Evolutionary conservation across 2,113 vertebrate genomes (phyloP).

Genomic region (Sander vitreus): DNA sequence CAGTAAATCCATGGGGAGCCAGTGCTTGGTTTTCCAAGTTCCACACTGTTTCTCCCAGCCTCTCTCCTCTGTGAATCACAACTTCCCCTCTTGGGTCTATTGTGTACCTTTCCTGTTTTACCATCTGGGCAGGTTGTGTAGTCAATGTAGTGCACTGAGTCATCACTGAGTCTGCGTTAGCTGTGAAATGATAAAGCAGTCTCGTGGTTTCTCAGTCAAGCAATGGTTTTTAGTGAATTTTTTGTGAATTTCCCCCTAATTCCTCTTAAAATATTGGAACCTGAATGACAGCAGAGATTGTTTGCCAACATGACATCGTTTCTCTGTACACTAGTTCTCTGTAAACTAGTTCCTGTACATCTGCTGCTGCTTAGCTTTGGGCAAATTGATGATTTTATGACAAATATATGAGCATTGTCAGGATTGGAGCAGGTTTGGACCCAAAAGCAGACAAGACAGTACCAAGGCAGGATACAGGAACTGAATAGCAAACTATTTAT

Average conservation of each 20-base stretch:
- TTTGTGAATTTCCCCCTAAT: background rate
- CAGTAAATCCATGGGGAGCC: slow-evolving; percentile 22
- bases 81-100: slow-evolving; percentile 48
- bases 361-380: background rate
- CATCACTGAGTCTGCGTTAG: slow-evolving; percentile 37
- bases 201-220: slow-evolving; percentile 28
- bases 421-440: too few species aligned
- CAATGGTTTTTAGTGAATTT: background rate
- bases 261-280: background rate
- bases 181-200: slow-evolving; percentile 19
- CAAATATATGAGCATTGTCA: background rate
- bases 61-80: slow-evolving; percentile 36
- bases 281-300: background rate
- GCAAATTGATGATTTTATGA: background rate
- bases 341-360: slow-evolving; percentile 8
- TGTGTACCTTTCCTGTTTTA: slow-evolving; percentile 63
- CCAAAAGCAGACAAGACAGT: too few species aligned
- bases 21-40: slow-evolving; percentile 15
- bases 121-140: slow-evolving; percentile 73
- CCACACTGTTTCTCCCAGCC: slow-evolving; percentile 16
- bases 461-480: too few species aligned
- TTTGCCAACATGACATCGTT: background rate
- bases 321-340: background rate
- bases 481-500: too few species aligned
- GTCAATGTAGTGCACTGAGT: slow-evolving; percentile 57